Conservation (phyloP, 2,113 vertebrate species). For the Pyxicephalus adspersus region DNA sequence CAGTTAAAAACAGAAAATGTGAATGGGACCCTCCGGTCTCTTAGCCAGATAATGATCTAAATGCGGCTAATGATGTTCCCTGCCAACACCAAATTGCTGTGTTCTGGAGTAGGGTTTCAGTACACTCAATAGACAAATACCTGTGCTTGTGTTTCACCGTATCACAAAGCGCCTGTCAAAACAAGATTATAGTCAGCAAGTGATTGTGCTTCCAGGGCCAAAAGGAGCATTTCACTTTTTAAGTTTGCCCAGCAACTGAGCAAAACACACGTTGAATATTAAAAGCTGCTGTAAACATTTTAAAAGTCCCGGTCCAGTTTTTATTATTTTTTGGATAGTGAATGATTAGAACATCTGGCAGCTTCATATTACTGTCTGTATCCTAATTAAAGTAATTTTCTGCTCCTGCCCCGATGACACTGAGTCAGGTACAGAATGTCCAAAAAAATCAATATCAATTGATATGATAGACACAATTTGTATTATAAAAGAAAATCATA, state of each 20-base stretch:
- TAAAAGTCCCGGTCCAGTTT: no score
- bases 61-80: constrained; percentile 9
- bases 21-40: constrained; percentile 6
- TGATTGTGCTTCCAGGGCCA: constrained; percentile 4
- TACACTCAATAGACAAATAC: constrained; percentile 8
- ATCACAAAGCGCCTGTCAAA: constrained; percentile 36
- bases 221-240: neutral
- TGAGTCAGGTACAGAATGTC: no score
- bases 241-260: neutral
- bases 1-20: constrained; percentile 4
- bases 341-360: no score
- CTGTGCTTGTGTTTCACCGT: neutral
- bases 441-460: no score
- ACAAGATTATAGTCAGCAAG: constrained; percentile 24
- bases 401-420: no score
- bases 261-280: no score
- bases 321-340: no score
- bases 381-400: no score
- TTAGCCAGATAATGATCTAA: constrained; percentile 41
- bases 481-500: no score
- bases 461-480: no score
- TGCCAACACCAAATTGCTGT: constrained; percentile 31
- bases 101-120: constrained; percentile 24
- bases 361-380: no score
- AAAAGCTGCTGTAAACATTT: no score